A percentile compares a stretch with the other conserved stretches of the same genome.
phyloP scores from a whole-genome alignment of 2,113 vertebrate genomes.

The Paraplagusia blochii region DNA sequence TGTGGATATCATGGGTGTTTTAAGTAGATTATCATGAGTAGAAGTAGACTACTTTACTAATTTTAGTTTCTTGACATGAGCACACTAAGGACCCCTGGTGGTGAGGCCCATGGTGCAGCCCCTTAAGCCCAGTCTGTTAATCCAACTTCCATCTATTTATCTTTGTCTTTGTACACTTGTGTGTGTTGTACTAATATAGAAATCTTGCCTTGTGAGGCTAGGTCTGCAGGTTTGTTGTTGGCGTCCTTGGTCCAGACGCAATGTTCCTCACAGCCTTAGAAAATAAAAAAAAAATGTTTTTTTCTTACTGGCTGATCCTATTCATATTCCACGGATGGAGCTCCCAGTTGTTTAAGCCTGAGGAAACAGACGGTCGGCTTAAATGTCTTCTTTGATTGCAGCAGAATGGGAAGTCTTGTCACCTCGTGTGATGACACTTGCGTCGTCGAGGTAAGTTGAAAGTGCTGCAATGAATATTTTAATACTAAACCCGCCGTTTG shows the following conservation, averaged over 20 bases:
- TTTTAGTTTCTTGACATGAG: too few relatives aligned
- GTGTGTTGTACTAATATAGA: too few relatives aligned
- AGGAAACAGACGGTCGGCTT: slow-evolving; percentile 9
- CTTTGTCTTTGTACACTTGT: too few relatives aligned
- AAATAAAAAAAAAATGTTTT: slow-evolving; percentile 25
- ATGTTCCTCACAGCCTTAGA: slow-evolving; percentile 9
- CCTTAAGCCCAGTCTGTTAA: too few relatives aligned
- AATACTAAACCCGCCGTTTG: background rate
- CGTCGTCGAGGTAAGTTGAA: background rate
- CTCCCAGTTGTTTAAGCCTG: slow-evolving; percentile 13
- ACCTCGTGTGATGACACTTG: background rate
- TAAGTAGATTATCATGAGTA: too few relatives aligned
- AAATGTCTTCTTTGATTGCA: slow-evolving; percentile 9
- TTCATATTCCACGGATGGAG: slow-evolving; percentile 25
- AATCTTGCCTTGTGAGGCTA: too few relatives aligned
- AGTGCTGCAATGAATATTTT: background rate
- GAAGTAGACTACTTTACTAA: too few relatives aligned
- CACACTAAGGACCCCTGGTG: too few relatives aligned
- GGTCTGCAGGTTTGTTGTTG: too few relatives aligned
- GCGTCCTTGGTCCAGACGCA: slow-evolving; percentile 27
- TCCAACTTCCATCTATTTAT: too few relatives aligned
- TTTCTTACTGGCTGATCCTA: slow-evolving; percentile 13
- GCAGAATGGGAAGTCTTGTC: background rate
- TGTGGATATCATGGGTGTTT: too few relatives aligned
- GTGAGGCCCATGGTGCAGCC: too few relatives aligned